Base-by-base conservation (phyloP, 2,797 vertebrate species). In the Acrocephalus scirpaceus region DNA sequence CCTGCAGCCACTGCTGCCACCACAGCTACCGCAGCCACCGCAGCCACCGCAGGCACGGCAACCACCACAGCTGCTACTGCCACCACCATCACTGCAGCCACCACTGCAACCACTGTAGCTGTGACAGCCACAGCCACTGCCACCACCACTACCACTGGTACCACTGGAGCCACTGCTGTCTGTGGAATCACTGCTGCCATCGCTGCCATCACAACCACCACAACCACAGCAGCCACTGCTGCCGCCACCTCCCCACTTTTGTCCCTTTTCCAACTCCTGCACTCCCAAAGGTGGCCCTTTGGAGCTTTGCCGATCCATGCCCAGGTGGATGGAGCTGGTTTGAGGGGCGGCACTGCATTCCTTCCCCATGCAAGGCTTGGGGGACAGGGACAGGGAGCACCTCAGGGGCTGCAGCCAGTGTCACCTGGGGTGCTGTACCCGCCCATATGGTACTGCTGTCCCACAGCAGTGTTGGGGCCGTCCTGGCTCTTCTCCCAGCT, bases 221-320 rank as follows among this genome's bases (percentile, higher is more conserved):
- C 65, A 54, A 4, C 36, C 50, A 26, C 3, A 0, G 11, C 65
- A 22, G 13, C 42, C 48, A 12, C 45, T 5, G 9, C 65, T 12
- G 21, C 42, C 7, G 38, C 26, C 86, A 56, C 53, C 69, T 90
- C 86, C 86, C 56, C 5, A 2, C 12, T 60, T 42, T 40, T 34
- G n/a, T 69, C 50, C 47, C 50, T 34, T 57, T 34, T 30, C 64
- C 72, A 22, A 4, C 30, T 29, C 77, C 87, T 7, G 45, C 8
- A 1, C n/a, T 67, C 44, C 74, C 50, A 11, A 20, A 11, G 0
- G 1, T 12, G 67, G 34, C 20, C 23, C 21, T 42, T 29, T 2
- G 11, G 32, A 66, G 74, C 20, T n/a, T 16, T 47, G n/a, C 20
- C 0, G 0, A 5, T 42, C 21, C 1, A 5, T 34, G 16, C 42